A percentile compares a stretch with the other conserved stretches of the same genome.
Conservation (phyloP, 2,113 vertebrate genomes). For the Helogale parvula region DNA sequence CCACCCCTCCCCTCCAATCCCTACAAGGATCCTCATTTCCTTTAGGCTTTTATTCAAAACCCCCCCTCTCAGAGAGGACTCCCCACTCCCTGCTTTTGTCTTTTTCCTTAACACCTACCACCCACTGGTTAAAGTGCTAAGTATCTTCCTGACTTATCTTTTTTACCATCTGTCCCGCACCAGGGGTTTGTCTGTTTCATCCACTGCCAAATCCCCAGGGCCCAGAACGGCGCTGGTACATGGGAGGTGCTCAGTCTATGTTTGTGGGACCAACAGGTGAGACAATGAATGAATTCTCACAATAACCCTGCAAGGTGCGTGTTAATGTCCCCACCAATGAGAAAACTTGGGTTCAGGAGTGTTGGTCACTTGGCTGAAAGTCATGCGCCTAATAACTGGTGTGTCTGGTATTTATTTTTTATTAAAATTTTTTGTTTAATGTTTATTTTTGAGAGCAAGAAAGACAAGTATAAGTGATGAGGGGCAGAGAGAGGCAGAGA, state of each 20-base stretch:
- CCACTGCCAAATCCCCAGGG: neutral
- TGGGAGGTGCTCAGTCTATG: neutral
- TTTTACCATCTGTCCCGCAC: neutral
- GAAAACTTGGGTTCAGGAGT: neutral
- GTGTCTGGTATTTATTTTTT: neutral
- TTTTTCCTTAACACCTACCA: neutral
- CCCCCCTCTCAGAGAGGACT: neutral
- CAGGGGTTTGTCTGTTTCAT: neutral
- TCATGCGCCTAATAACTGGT: neutral
- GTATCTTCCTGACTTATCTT: neutral
- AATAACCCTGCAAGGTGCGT: neutral
- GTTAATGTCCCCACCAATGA: neutral
- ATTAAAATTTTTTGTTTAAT: no score
- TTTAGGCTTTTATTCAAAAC: neutral
- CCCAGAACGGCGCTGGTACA: fast-evolving
- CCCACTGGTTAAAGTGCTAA: neutral
- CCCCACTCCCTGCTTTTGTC: neutral
- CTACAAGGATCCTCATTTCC: neutral
- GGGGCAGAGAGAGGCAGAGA: no score
- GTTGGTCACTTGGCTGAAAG: neutral
- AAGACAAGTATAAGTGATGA: no score
- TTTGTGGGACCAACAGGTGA: neutral
- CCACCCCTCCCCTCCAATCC: no score
- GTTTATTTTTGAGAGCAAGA: no score
- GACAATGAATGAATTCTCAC: neutral